phyloP scores from a whole-genome alignment of 2,113 vertebrate species.

The Labeo rohita region DNA sequence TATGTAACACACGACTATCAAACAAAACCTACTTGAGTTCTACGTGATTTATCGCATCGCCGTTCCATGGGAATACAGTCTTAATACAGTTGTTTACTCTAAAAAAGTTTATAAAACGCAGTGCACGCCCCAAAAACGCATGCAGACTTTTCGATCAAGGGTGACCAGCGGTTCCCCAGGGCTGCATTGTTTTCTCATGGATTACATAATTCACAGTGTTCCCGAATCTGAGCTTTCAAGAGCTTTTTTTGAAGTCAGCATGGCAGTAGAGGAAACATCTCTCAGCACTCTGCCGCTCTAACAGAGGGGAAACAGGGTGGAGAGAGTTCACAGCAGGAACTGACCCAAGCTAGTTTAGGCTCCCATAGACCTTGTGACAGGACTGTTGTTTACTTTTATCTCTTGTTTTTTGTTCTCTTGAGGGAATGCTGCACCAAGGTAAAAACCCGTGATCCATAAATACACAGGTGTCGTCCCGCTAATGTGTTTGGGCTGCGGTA shows the following conservation, averaged over 20 bases:
- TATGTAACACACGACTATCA: slow-evolving; percentile 24
- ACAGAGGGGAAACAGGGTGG: slow-evolving; percentile 6
- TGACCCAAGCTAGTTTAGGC: slow-evolving; percentile 36
- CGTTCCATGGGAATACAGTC: not conserved
- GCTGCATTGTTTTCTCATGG: slow-evolving; percentile 22
- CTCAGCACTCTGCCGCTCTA: slow-evolving; percentile 16
- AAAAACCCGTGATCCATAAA: not conserved
- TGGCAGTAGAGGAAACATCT: slow-evolving; percentile 42
- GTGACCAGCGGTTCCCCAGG: not conserved
- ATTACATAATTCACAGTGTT: slow-evolving; percentile 41
- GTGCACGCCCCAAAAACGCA: not conserved
- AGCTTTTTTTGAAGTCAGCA: slow-evolving; percentile 2
- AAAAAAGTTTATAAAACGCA: not conserved
- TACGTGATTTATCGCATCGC: not conserved
- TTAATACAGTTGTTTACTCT: slow-evolving; percentile 7
- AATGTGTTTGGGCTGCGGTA: slow-evolving; percentile 29
- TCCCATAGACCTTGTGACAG: slow-evolving; percentile 35
- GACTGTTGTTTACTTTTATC: not conserved
- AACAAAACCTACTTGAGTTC: not conserved
- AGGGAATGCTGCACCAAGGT: not conserved
- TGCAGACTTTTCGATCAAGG: not conserved
- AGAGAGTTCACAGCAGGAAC: slow-evolving; percentile 35
- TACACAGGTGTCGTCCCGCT: not conserved
- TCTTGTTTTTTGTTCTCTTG: not conserved
- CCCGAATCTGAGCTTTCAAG: not conserved